phyloP scores from a whole-genome alignment of 2,888 invertebrate genomes.

The Chloroclystis v-ata region DNA sequence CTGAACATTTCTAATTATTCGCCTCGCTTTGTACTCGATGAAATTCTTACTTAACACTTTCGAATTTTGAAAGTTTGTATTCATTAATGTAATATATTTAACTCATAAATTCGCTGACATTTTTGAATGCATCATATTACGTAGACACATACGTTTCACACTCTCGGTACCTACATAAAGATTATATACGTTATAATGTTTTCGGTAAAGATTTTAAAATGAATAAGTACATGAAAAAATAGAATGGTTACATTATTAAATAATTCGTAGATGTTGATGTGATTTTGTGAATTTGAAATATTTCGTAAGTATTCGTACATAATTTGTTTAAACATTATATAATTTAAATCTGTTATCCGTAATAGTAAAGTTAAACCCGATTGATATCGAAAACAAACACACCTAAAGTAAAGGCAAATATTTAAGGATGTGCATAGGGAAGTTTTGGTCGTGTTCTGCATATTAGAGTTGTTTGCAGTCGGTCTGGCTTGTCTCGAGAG shows the following conservation, averaged over 20 bases:
- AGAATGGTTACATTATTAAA: too few relatives aligned
- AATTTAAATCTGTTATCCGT: too few relatives aligned
- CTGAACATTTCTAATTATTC: constrained; percentile 77
- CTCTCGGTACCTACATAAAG: too few relatives aligned
- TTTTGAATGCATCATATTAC: background rate
- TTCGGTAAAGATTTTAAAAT: too few relatives aligned
- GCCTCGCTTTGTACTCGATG: constrained; percentile 53
- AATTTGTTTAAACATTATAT: too few relatives aligned
- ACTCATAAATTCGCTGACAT: background rate
- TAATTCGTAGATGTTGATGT: too few relatives aligned
- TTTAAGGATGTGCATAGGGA: constrained; percentile 24
- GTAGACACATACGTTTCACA: too few relatives aligned
- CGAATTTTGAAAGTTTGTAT: constrained; percentile 17
- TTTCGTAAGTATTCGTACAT: too few relatives aligned
- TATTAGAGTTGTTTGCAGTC: constrained; percentile 68
- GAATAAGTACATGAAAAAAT: too few relatives aligned
- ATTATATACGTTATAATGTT: too few relatives aligned
- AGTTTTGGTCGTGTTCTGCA: constrained; percentile 44
- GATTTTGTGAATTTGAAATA: too few relatives aligned
- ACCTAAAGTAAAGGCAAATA: constrained; percentile 18
- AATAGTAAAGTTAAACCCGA: background rate
- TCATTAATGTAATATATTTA: background rate
- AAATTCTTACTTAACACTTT: constrained; percentile 43
- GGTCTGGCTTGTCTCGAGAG: constrained; percentile 39
- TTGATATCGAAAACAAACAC: constrained; percentile 6